A percentile compares a stretch with the other conserved stretches of the same genome.
Conservation (phyloP, 1,140 invertebrate genomes). For the Pogonognathellus flavescens region DNA sequence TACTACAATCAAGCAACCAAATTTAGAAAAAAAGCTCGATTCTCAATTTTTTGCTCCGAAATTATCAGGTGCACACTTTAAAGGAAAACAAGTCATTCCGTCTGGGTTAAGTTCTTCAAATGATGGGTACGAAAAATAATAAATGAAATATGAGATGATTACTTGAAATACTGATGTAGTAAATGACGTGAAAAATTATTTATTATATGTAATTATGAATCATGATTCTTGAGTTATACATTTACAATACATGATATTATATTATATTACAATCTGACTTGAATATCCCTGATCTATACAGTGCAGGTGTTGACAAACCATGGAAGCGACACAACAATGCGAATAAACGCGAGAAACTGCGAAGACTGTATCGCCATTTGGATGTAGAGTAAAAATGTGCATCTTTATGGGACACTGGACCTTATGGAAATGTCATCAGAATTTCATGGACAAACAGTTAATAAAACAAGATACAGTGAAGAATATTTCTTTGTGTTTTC, state of each 20-base stretch:
- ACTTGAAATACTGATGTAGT: too few relatives aligned
- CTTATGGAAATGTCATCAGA: not conserved
- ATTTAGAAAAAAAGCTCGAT: slow-evolving; percentile 64
- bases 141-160: too few relatives aligned
- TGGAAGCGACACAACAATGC: slow-evolving; percentile 85
- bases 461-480: slow-evolving; percentile 60
- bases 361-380: slow-evolving; percentile 83
- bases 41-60: slow-evolving; percentile 66
- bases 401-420: too few relatives aligned
- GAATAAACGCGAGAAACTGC: slow-evolving; percentile 88
- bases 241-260: not conserved
- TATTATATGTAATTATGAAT: slow-evolving; percentile 22
- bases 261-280: not conserved
- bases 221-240: not conserved
- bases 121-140: too few relatives aligned
- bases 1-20: slow-evolving; percentile 2
- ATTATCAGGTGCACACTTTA: slow-evolving; percentile 60
- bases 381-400: slow-evolving; percentile 71
- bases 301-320: slow-evolving; percentile 53
- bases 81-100: slow-evolving; percentile 60
- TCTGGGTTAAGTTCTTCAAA: slow-evolving; percentile 54
- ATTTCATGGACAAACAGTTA: not conserved
- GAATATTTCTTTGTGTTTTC: slow-evolving; percentile 81
- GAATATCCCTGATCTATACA: not conserved
- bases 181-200: not conserved